Base-by-base conservation (phyloP, 2,888 invertebrate species). In the Aphrophora alni region DNA sequence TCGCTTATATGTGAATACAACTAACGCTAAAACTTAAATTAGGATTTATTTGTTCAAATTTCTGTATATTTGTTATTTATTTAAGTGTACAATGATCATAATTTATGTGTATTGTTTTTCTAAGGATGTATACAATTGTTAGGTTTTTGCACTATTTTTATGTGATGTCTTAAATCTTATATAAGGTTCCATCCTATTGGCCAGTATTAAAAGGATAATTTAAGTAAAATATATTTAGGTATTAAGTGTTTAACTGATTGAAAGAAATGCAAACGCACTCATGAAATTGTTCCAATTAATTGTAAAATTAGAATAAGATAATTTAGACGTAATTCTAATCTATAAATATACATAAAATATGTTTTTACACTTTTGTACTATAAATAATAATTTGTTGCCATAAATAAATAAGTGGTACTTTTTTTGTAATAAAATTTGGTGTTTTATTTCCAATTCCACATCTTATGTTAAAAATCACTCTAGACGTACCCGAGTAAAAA, bases 31-130 rank as follows among this genome's bases (percentile, higher is more conserved):
- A 21, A 59, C 21, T 21, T 21, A 21, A 21, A 59, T 3, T 59
- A 59, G 21, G 59, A 59, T 21, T 5, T 59, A 59, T 59, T 59
- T 59, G 59, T 59, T 59, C 59, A 59, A 59, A 59, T 59, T 59
- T 59, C 21, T 59, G 59, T 59, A 59, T 59, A 59, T 59, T 59
- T 59, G 59, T 59, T 59, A 59, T 59, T 59, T 59, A 59, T 59
- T 59, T 59, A 21, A 59, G 59, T 59, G 59, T 59, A 59, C 21
- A 59, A 59, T 59, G 2, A 33, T 44, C 14, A 59, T 59, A 21
- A 59, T 59, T 59, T 59, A 21, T 59, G n/a, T 59, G 59, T 59
- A 59, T 59, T 59, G 59, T 59, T 21, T 59, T 0, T 21, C 21
- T 59, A 59, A 2, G 59, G 7, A 4, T 21, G 21, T 59, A 59